phyloP scores from a whole-genome alignment of 2,113 vertebrate genomes.

The Struthio camelus region DNA sequence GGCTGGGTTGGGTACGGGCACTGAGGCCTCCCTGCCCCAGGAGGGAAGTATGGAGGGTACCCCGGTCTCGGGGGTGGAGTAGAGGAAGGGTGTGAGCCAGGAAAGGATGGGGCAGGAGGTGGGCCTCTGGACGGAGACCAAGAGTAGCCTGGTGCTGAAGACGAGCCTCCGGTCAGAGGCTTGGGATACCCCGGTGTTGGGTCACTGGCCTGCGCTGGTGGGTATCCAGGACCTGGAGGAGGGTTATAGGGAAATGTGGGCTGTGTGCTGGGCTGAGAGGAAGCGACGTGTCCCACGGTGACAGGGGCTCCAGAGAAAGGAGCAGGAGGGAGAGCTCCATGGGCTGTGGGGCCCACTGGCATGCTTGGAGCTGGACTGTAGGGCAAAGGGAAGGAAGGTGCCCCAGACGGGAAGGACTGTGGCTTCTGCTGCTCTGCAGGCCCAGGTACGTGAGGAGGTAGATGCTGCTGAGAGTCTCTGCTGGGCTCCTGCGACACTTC shows the following conservation, averaged over 20 bases:
- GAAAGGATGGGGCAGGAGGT: slow-evolving; percentile 9
- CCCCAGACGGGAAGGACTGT: neutral
- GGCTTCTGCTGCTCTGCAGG: neutral
- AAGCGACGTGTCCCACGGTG: neutral
- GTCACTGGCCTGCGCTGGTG: neutral
- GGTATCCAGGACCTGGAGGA: slow-evolving; percentile 20
- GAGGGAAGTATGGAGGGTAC: slow-evolving; percentile 47
- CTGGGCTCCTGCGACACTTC: neutral
- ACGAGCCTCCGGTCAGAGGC: neutral
- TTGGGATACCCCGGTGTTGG: neutral
- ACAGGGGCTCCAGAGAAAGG: slow-evolving; percentile 43
- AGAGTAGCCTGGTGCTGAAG: neutral
- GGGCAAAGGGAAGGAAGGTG: slow-evolving; percentile 70
- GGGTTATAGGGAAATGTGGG: slow-evolving; percentile 5
- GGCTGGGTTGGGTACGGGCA: slow-evolving; percentile 72
- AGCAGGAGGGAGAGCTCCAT: slow-evolving; percentile 31
- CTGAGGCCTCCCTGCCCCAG: neutral
- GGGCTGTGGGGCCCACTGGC: slow-evolving; percentile 47
- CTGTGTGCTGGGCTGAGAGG: slow-evolving; percentile 52
- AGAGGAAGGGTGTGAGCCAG: neutral
- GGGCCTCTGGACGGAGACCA: slow-evolving; percentile 71
- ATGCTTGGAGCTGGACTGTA: slow-evolving; percentile 64
- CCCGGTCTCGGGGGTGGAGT: slow-evolving; percentile 21
- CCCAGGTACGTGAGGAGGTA: neutral
- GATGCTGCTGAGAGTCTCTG: slow-evolving; percentile 15